Evolutionary conservation across 35 echinoderm and acorn worm species (phyloP).

Genomic region (Ophioderma brevispina): DNA sequence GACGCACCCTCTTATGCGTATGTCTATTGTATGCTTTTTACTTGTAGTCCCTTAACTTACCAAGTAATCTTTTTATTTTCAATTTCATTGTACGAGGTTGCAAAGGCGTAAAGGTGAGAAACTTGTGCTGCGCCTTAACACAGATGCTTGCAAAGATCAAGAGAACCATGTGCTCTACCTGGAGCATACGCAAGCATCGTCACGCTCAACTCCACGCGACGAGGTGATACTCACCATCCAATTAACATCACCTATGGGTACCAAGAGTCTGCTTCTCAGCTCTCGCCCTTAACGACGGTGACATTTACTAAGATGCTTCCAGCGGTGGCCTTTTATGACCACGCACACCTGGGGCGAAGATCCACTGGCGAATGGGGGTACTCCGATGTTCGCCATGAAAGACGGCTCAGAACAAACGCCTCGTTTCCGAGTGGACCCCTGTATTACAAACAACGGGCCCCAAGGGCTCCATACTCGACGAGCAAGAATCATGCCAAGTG

Average conservation of each 20-base stretch:
- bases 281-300: constrained; percentile 70
- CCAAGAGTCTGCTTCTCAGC: constrained; percentile 84
- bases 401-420: constrained; percentile 50
- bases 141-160: constrained; percentile 88
- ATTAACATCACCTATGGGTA: constrained; percentile 95
- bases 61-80: too few relatives aligned
- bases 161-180: constrained; percentile 80
- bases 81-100: too few relatives aligned
- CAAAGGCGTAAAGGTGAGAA: constrained; percentile 75
- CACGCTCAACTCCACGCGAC: constrained; percentile 80
- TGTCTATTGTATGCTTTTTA: too few relatives aligned
- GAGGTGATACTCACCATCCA: constrained; percentile 91
- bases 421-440: constrained; percentile 84
- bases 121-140: constrained; percentile 67
- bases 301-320: constrained; percentile 83
- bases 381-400: constrained; percentile 82
- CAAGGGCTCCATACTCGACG: constrained; percentile 85
- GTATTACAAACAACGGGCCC: constrained; percentile 93
- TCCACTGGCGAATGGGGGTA: constrained; percentile 86
- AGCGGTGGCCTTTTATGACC: constrained; percentile 99
- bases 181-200: constrained; percentile 91
- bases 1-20: too few relatives aligned
- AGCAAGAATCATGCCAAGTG: constrained; percentile 67
- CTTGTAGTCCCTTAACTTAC: too few relatives aligned
- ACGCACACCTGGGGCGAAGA: constrained; percentile 98